phyloP scores from a whole-genome alignment of 1,140 invertebrate genomes.

The Gonatopus flavifemur region DNA sequence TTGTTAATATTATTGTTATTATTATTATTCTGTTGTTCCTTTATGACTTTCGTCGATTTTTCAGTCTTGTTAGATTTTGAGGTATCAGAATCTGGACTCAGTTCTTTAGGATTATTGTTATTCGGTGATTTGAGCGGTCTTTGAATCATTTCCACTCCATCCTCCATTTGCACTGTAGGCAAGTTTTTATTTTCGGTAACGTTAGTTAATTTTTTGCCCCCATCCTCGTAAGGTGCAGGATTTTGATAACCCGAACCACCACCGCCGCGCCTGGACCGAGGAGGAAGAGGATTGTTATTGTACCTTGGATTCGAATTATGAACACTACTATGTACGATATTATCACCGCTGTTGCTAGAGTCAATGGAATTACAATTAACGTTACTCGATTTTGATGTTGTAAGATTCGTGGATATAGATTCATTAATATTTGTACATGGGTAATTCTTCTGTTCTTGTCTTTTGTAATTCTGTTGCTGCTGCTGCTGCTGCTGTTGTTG shows the following conservation, averaged over 20 bases:
- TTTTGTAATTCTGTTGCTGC: constrained; percentile 10
- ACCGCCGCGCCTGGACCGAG: too few species aligned
- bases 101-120: neutral
- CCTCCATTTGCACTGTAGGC: constrained; percentile 6
- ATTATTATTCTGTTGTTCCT: constrained; percentile 15
- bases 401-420: constrained; percentile 14
- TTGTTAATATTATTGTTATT: constrained; percentile 19
- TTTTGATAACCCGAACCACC: too few species aligned
- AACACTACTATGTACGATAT: neutral
- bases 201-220: constrained; percentile 18
- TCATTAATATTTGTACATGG: constrained; percentile 32
- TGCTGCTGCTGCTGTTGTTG: constrained; percentile 26
- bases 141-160: too few species aligned
- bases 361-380: constrained; percentile 21
- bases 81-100: constrained; percentile 9
- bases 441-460: constrained; percentile 23
- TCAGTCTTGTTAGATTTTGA: constrained; percentile 9
- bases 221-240: constrained; percentile 16
- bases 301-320: neutral
- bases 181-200: too few species aligned
- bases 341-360: constrained; percentile 18
- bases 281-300: too few species aligned
- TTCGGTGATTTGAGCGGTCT: neutral
- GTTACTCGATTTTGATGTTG: constrained; percentile 29
- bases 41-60: constrained; percentile 14